Conservation (phyloP, 1,140 invertebrate genomes). For the Vanessa tameamea region DNA sequence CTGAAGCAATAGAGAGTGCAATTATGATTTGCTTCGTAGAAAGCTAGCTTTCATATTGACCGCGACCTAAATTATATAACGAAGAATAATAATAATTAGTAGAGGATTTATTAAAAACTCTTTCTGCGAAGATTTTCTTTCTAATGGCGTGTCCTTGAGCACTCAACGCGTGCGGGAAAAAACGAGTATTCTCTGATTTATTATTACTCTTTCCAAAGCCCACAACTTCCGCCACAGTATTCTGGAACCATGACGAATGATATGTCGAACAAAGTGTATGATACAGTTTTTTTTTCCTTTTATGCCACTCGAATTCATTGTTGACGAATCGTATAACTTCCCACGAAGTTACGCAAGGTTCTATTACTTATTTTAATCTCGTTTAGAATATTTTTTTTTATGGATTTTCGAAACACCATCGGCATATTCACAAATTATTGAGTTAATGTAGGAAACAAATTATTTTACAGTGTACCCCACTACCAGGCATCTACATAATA, state of each 20-base stretch:
- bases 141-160: neutral
- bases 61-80: neutral
- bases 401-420: no score
- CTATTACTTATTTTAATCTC: neutral
- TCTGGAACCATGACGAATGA: slow-evolving; percentile 33
- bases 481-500: no score
- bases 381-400: neutral
- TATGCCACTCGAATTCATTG: slow-evolving; percentile 14
- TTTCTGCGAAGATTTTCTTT: neutral
- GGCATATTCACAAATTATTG: no score
- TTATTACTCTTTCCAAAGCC: slow-evolving; percentile 23
- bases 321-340: slow-evolving; percentile 16
- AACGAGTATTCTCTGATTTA: slow-evolving; percentile 25
- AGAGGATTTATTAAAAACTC: neutral
- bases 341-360: neutral
- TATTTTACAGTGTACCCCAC: no score
- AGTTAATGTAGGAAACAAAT: no score
- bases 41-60: no score
- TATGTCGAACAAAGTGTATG: slow-evolving; percentile 22
- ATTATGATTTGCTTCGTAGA: no score
- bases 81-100: neutral
- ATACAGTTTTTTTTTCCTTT: slow-evolving; percentile 9
- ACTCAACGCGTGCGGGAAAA: neutral
- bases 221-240: slow-evolving; percentile 23
- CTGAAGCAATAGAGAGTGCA: no score